Conservation (phyloP, 2,113 vertebrate species). For the Amphiprion ocellaris region DNA sequence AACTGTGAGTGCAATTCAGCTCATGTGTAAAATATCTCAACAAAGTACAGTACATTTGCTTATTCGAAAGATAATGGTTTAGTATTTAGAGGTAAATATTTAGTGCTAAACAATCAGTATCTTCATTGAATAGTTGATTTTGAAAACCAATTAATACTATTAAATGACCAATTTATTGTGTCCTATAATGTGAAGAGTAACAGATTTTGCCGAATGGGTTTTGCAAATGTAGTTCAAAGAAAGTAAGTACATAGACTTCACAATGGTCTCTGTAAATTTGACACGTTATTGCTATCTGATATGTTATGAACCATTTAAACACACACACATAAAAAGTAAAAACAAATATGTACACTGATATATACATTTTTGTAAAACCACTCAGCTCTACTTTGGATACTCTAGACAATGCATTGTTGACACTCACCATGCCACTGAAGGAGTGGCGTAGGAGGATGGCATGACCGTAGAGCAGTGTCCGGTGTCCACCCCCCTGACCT, state of each 20-base stretch:
- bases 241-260: constrained; percentile 1
- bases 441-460: constrained; percentile 96
- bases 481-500: constrained; percentile 93
- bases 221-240: background rate
- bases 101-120: constrained; percentile 15
- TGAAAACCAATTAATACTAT: background rate
- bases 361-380: too few relatives aligned
- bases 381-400: background rate
- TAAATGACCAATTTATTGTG: background rate
- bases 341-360: too few relatives aligned
- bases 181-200: background rate
- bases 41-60: background rate
- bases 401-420: background rate
- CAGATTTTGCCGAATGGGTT: too few relatives aligned
- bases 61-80: too few relatives aligned
- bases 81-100: background rate
- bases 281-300: too few relatives aligned
- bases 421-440: constrained; percentile 95
- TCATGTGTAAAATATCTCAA: constrained; percentile 7
- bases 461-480: constrained; percentile 96
- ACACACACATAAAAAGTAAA: too few relatives aligned
- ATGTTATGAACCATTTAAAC: too few relatives aligned
- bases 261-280: background rate
- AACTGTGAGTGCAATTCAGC: constrained; percentile 6
- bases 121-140: constrained; percentile 11